Evolutionary conservation across 2,888 invertebrate genomes (phyloP).

Genomic region (Aleiodes testaceus): DNA sequence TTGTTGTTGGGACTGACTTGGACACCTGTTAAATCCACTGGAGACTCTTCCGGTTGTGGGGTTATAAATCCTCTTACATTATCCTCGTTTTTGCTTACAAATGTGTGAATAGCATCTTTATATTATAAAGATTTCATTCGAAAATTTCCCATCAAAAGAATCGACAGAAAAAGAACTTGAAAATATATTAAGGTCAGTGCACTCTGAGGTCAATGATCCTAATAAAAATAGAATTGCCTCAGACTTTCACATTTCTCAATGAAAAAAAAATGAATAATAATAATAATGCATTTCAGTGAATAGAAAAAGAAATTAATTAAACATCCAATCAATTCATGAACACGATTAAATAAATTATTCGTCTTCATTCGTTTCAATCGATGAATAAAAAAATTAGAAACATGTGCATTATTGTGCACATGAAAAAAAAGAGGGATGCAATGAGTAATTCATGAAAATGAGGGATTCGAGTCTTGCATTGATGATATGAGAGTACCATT

Average conservation of each 20-base stretch:
- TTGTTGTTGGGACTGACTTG: constrained; percentile 47
- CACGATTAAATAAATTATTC: constrained; percentile 15
- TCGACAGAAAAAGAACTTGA: no score
- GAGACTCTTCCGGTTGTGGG: constrained; percentile 49
- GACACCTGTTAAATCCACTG: constrained; percentile 52
- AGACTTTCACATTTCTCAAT: neutral
- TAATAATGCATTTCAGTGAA: no score
- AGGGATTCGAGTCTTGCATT: neutral
- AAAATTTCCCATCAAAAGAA: no score
- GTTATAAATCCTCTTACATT: constrained; percentile 50
- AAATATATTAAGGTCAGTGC: no score
- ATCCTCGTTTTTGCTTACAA: constrained; percentile 34
- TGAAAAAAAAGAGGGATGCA: neutral
- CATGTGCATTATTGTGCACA: neutral
- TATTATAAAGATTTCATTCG: constrained; percentile 5
- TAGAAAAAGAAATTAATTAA: no score
- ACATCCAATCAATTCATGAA: neutral
- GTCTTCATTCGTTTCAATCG: constrained; percentile 6
- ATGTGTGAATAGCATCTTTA: constrained; percentile 9
- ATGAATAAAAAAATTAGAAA: neutral
- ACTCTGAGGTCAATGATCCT: no score
- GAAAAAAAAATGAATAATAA: no score
- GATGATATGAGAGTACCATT: neutral
- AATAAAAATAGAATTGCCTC: neutral
- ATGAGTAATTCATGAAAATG: constrained; percentile 14